A percentile compares a stretch with the other conserved stretches of the same genome.
These are phyloP conservation scores for Austrolebias charrua DNA, from an alignment of 2,797 vertebrate genomes.

Conservation along the genomic window DNA sequence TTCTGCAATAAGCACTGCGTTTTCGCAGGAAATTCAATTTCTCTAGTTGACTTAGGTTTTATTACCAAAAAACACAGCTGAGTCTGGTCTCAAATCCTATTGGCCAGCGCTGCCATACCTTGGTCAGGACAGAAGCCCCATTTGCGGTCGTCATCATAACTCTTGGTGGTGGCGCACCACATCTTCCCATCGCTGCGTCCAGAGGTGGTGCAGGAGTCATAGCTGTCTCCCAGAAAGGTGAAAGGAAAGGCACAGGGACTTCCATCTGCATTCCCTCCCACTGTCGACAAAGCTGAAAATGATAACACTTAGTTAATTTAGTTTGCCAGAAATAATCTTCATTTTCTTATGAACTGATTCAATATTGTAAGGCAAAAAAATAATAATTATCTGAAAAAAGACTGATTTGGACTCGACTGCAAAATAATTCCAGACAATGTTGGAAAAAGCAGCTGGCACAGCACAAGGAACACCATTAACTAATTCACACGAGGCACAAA, in stretches of 20 bases:
- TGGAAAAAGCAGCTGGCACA: conserved; percentile 51
- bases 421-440: conserved; percentile 39
- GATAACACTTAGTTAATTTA: neutral
- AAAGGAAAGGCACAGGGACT: conserved; percentile 94
- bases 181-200: conserved; percentile 93
- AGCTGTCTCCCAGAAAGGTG: conserved; percentile 89
- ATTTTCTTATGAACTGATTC: conserved; percentile 7
- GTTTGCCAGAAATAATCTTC: neutral
- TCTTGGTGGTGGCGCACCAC: conserved; percentile 89
- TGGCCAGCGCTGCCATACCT: conserved; percentile 74
- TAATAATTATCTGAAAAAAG: conserved; percentile 15
- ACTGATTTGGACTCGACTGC: conserved; percentile 29
- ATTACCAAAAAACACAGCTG: neutral
- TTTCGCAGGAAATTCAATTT: too few relatives aligned
- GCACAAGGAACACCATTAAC: conserved; percentile 50
- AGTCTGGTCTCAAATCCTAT: neutral
- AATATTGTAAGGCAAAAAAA: conserved; percentile 21
- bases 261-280: conserved; percentile 93
- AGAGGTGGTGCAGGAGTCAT: conserved; percentile 87
- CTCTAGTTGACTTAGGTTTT: neutral
- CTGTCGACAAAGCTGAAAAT: conserved; percentile 89
- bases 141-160: conserved; percentile 94
- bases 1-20: neutral
- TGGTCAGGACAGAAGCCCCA: conserved; percentile 99
- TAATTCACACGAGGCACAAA: conserved; percentile 46